Base-by-base conservation (phyloP, 2,113 vertebrate genomes). In the Alethe castanea region DNA sequence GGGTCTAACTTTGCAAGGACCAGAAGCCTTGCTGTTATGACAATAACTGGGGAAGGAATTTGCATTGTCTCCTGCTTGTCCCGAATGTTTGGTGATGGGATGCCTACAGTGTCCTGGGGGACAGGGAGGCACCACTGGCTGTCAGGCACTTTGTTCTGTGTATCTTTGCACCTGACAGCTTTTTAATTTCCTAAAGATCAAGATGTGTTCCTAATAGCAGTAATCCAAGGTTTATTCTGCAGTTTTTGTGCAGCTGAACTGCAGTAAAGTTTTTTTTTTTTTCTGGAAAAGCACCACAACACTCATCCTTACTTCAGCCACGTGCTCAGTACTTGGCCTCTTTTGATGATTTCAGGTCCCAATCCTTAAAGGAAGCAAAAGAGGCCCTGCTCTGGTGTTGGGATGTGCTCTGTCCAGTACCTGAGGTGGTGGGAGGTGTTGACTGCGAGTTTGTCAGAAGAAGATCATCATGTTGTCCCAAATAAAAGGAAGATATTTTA, bases 261-360 rank as follows among this genome's bases (percentile, higher is more conserved):
- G 54, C 22, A 22, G 13, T 20, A 29, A 38, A 62, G 2, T 11
- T 18, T 44, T 5, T 12, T 20, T 44, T 15, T 57, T 60, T 47
- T 19, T 19, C 22, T 52, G 15, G 15, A 48, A 65, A 40, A 76
- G 31, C 11, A 50, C 33, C 25, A 14, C 9, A 47, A 28, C 5
- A 1, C 24, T 3, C 12, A 20, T 66, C 19, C 33, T 28, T 26
- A 14, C 7, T 23, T 62, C 29, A 76, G 45, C 35, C 18, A 2
- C 5, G 11, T 33, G 7, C 59, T 65, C 13, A 13, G 18, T 20
- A 12, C 31, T 44, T 0, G 0, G 11, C 15, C 28, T 47, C 8
- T 56, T 40, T 9, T 19, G 84, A 50, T 31, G n/a, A 19, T 23
- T 52, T 52, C 6, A 15, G 26, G 11, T 45, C 22, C 18, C 14